Conservation (phyloP, 2,797 vertebrate genomes). For the Pygocentrus nattereri region DNA sequence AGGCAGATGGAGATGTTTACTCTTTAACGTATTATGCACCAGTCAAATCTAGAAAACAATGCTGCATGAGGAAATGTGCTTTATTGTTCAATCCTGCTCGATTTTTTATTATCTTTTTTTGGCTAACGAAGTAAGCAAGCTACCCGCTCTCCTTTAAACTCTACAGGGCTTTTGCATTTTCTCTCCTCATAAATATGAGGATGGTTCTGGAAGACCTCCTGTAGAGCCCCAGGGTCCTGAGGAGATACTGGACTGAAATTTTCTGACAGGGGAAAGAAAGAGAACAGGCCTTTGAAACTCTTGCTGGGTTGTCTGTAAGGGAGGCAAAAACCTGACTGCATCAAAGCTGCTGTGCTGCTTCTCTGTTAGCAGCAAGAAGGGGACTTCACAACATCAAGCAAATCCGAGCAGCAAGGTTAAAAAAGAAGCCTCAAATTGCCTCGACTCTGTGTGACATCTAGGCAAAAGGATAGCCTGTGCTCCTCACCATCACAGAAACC, state of each 20-base stretch:
- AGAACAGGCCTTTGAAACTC: constrained; percentile 38
- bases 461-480: background rate
- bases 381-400: constrained; percentile 8
- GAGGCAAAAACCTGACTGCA: constrained; percentile 20
- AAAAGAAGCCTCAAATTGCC: background rate
- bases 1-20: background rate
- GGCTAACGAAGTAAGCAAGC: background rate
- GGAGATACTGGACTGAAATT: constrained; percentile 52
- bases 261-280: constrained; percentile 27
- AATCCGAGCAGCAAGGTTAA: background rate
- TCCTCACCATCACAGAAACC: background rate
- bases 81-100: too few relatives aligned
- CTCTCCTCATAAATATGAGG: constrained; percentile 19
- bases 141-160: constrained; percentile 27
- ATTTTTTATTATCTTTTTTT: background rate
- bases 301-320: constrained; percentile 2
- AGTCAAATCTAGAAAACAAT: background rate
- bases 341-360: constrained; percentile 39
- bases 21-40: background rate
- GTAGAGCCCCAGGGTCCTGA: constrained; percentile 19
- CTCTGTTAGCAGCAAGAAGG: constrained; percentile 16
- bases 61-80: background rate
- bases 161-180: background rate
- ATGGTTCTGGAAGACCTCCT: constrained; percentile 5
- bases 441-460: background rate